These are phyloP conservation scores for Chironex yamaguchii DNA, from an alignment of 30 jellyfish, hydroid and myxozoan genomes.

Conservation along the genomic window DNA sequence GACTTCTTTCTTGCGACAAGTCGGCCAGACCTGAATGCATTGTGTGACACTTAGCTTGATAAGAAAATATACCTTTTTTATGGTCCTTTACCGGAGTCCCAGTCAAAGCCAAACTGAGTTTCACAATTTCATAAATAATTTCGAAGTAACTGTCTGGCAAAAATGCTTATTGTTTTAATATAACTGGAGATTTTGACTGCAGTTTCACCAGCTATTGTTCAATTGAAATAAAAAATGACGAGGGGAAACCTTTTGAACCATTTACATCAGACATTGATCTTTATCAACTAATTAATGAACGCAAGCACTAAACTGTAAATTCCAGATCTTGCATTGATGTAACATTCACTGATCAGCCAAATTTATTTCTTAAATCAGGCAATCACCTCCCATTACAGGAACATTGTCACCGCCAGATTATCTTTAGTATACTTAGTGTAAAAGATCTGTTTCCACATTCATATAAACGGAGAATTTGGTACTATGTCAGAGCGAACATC, in stretches of 20 bases:
- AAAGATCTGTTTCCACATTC: too few relatives aligned
- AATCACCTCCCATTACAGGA: too few relatives aligned
- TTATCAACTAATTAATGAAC: neutral
- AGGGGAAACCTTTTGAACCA: constrained; percentile 8
- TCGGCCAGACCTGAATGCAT: constrained; percentile 52
- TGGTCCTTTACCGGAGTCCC: constrained; percentile 53
- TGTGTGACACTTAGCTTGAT: constrained; percentile 47
- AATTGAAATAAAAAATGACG: neutral
- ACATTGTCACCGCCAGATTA: too few relatives aligned
- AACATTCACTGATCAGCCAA: too few relatives aligned
- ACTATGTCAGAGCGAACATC: neutral
- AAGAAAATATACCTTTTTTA: constrained; percentile 40
- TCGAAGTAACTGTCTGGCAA: constrained; percentile 3
- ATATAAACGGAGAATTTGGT: neutral
- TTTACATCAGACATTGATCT: neutral
- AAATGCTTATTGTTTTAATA: neutral
- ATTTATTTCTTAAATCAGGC: too few relatives aligned
- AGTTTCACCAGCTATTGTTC: neutral
- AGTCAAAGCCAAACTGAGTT: constrained; percentile 65
- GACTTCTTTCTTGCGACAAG: constrained; percentile 45
- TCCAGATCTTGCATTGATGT: neutral
- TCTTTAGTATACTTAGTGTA: too few relatives aligned
- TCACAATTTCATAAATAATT: constrained; percentile 33
- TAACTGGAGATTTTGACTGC: neutral
- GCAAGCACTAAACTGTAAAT: neutral